phyloP scores from a whole-genome alignment of 2,113 vertebrate species.

The Puffinus mauretanicus region DNA sequence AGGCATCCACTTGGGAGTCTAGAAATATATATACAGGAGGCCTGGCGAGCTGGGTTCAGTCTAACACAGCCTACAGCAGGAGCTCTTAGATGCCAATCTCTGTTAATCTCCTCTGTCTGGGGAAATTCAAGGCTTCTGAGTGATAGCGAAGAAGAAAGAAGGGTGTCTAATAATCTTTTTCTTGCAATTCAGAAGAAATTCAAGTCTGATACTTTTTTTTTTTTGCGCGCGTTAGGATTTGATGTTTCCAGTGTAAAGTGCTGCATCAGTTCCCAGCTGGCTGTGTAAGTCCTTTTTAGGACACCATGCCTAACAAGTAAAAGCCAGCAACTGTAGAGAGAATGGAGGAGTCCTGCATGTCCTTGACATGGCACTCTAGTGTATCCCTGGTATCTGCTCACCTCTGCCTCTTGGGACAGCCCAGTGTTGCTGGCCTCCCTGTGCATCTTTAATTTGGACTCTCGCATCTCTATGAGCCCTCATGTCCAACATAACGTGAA shows the following conservation, averaged over 20 bases:
- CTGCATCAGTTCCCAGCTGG: background rate
- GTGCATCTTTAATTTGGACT: background rate
- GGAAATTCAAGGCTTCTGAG: background rate
- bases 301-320: rapidly evolving
- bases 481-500: background rate
- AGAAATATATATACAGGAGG: background rate
- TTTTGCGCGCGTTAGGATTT: background rate
- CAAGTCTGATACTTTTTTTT: background rate
- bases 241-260: background rate
- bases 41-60: background rate
- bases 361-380: background rate
- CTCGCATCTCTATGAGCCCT: background rate
- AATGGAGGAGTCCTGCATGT: background rate
- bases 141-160: background rate
- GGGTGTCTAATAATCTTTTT: background rate
- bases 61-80: background rate
- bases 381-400: background rate
- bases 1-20: background rate
- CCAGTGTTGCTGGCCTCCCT: rapidly evolving
- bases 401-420: background rate
- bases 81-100: background rate
- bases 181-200: background rate
- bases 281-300: background rate
- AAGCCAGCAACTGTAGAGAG: background rate
- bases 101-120: background rate